Conservation (phyloP, 2,797 vertebrate species). For the Platyrinchus mystaceus region DNA sequence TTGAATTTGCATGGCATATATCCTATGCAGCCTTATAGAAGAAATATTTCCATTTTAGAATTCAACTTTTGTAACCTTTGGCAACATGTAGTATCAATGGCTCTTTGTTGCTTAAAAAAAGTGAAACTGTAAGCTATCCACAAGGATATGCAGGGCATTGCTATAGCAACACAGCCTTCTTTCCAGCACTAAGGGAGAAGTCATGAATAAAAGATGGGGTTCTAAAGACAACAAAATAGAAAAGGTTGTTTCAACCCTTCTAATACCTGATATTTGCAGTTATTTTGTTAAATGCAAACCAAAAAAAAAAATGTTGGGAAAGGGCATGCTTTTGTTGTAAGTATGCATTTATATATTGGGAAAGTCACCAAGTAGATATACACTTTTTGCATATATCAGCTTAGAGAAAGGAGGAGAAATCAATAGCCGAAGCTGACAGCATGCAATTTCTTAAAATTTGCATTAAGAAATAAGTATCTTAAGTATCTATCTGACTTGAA, state of each 20-base stretch:
- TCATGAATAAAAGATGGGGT: slow-evolving; percentile 84
- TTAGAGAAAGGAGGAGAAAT: slow-evolving; percentile 13
- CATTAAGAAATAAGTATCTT: not conserved
- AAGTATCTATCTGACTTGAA: not conserved
- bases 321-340: slow-evolving; percentile 62
- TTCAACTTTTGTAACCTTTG: slow-evolving; percentile 84
- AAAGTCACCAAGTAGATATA: slow-evolving; percentile 40
- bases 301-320: slow-evolving; percentile 66
- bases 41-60: slow-evolving; percentile 83
- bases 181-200: slow-evolving; percentile 77
- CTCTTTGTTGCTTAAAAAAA: slow-evolving; percentile 81
- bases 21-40: slow-evolving; percentile 69
- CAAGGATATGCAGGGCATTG: slow-evolving; percentile 83
- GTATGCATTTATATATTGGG: slow-evolving; percentile 62
- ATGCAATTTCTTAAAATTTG: slow-evolving; percentile 19
- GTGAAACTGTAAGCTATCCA: slow-evolving; percentile 82
- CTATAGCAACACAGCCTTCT: slow-evolving; percentile 82
- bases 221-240: slow-evolving; percentile 81
- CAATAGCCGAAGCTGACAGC: not conserved
- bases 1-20: slow-evolving; percentile 73
- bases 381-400: slow-evolving; percentile 30
- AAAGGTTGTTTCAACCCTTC: slow-evolving; percentile 79
- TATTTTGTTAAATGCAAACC: slow-evolving; percentile 80
- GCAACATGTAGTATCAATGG: slow-evolving; percentile 81
- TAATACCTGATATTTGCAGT: slow-evolving; percentile 81